Conservation (phyloP, 35 echinoderm and acorn worm genomes). For the Ophioderma brevispina region DNA sequence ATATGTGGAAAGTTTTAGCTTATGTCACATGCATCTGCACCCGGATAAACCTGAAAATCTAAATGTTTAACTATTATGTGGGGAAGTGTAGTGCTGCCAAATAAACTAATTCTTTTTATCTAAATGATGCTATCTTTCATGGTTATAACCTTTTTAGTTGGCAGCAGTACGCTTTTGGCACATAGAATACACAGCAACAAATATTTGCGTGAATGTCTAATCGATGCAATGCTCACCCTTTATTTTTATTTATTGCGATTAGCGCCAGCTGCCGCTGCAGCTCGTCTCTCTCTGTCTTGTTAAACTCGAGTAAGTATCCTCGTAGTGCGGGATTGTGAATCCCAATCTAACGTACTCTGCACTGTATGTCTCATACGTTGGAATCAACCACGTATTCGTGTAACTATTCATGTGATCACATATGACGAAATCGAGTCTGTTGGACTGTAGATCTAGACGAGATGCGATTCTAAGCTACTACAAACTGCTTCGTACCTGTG, state of each 20-base stretch:
- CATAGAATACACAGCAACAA: no score
- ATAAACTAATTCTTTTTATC: no score
- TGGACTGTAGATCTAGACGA: background rate
- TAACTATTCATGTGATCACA: background rate
- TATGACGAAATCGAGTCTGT: background rate
- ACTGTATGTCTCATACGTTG: background rate
- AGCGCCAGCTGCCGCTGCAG: background rate
- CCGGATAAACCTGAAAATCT: no score
- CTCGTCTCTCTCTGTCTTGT: background rate
- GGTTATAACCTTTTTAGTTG: no score
- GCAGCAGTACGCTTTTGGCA: no score
- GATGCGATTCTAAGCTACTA: background rate
- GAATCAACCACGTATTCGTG: constrained; percentile 7
- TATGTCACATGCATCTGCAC: no score
- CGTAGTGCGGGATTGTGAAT: background rate
- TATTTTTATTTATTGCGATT: background rate
- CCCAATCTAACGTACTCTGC: constrained; percentile 27
- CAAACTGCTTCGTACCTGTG: background rate
- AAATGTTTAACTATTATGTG: no score
- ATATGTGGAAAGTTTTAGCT: no score
- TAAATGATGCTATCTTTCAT: no score
- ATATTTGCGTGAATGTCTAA: no score
- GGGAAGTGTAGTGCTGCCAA: no score
- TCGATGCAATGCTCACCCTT: no score
- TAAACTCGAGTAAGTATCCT: constrained; percentile 43